Base-by-base conservation (phyloP, 2,797 vertebrate species). In the Enteromius radiatus region DNA sequence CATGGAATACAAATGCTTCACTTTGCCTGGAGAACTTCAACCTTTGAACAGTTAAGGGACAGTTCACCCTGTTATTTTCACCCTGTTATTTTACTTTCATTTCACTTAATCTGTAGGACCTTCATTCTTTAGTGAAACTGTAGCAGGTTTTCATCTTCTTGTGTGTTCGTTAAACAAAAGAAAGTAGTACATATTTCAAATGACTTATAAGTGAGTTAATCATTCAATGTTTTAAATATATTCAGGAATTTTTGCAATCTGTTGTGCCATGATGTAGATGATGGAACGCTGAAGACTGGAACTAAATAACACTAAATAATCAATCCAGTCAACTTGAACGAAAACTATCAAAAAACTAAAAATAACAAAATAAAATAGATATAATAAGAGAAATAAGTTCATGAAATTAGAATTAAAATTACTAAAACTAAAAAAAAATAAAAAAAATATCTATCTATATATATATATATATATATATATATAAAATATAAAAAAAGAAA, bases 211-310 rank as follows among this genome's bases (percentile, higher is more conserved):
- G 28, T 54, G 21, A 59, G 52, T 38, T 17, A 38, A 76, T 54
- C n/a, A 23, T 74, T 17, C 43, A 5, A n/a, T 12, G 15, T 5
- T 36, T 59, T 49, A 82, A 23, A 82, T 45, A 23, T 56, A 85
- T 69, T 65, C 75, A 41, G 59, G 65, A 80, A 52, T 54, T 49
- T 28, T 12, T 61, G 61, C 71, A 31, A 77, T 73, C 38, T 68
- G 28, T 71, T 3, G 70, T 84, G 81, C 71, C 69, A 64, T 85
- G 56, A 84, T 76, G 17, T 65, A 87, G 41, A 82, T 82, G 52
- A 77, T 67, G 33, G 87, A 87, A 86, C 81, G 80, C 59, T 87
- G 84, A 71, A 49, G 36, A 77, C 38, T 10, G 33, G 33, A 81
- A 38, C 49, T 65, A 31, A 64, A 36, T 45, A 23, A 43, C 43